These are phyloP conservation scores for Mystacornis crossleyi DNA, from an alignment of 2,113 vertebrate species.

Conservation along the genomic window DNA sequence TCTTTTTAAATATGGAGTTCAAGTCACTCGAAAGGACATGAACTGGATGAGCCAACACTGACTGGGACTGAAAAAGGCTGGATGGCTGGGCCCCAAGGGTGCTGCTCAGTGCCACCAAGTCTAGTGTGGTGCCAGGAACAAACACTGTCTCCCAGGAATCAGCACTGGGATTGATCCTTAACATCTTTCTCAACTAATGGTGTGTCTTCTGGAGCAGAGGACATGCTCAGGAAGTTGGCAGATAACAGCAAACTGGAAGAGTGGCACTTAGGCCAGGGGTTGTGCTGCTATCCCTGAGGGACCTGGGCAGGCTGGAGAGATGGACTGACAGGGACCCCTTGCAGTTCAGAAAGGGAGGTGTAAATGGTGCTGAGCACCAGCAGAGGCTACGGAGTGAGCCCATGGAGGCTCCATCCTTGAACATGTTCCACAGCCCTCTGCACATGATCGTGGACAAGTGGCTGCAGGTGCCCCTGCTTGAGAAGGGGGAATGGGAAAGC, in stretches of 20 bases:
- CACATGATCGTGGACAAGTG: not conserved
- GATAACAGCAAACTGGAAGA: not conserved
- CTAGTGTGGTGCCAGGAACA: not conserved
- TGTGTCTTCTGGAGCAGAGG: not conserved
- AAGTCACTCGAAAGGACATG: not conserved
- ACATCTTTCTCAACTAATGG: not conserved
- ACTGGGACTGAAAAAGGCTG: not conserved
- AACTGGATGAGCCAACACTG: not conserved
- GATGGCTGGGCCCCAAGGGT: not conserved
- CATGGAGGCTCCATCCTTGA: not conserved
- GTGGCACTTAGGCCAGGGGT: too few relatives aligned
- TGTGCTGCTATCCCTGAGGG: not conserved
- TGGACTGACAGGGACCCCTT: not conserved
- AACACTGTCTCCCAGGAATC: not conserved
- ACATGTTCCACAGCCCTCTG: not conserved
- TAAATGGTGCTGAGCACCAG: not conserved
- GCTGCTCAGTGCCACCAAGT: not conserved
- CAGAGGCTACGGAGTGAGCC: not conserved
- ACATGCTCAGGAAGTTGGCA: not conserved
- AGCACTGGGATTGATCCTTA: not conserved
- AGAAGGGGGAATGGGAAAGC: not conserved
- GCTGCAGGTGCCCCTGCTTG: not conserved
- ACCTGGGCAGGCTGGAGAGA: not conserved
- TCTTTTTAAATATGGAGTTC: not conserved
- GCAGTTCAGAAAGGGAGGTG: not conserved